Conservation (phyloP, 2,113 vertebrate genomes). For the Xiphias gladius region DNA sequence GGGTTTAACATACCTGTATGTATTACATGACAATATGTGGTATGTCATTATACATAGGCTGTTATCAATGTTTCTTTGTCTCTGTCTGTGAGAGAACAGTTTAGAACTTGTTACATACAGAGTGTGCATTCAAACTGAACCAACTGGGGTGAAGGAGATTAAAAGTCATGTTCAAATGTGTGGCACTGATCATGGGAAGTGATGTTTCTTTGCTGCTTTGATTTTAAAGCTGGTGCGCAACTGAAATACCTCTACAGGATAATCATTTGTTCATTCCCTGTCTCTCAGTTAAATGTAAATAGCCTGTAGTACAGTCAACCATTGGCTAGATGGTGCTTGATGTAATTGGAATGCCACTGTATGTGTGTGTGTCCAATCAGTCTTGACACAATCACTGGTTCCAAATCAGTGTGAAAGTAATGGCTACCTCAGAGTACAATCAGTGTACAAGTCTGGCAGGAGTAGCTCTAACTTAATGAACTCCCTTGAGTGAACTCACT, state of each 20-base stretch:
- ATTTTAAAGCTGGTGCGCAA: slow-evolving; percentile 35
- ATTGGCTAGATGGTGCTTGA: slow-evolving; percentile 44
- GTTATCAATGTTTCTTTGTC: background rate
- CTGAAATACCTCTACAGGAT: slow-evolving; percentile 41
- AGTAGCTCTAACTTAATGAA: slow-evolving; percentile 72
- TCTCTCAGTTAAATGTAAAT: slow-evolving; percentile 61
- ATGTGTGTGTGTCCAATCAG: slow-evolving; percentile 63
- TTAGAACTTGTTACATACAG: background rate
- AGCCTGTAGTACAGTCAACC: slow-evolving; percentile 51
- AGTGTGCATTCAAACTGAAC: slow-evolving; percentile 4
- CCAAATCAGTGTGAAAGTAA: slow-evolving; percentile 78
- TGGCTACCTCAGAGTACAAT: slow-evolving; percentile 73
- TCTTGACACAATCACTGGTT: slow-evolving; percentile 66
- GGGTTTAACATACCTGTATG: background rate
- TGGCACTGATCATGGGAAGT: background rate
- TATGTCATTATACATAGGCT: background rate
- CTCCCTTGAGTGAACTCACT: slow-evolving; percentile 35
- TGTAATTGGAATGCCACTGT: slow-evolving; percentile 66
- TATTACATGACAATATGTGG: background rate
- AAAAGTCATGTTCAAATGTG: background rate
- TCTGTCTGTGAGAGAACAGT: background rate
- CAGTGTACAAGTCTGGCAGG: slow-evolving; percentile 60
- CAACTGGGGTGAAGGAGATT: slow-evolving; percentile 11
- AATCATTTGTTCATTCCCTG: slow-evolving; percentile 52
- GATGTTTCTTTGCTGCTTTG: slow-evolving; percentile 30